Base-by-base conservation (phyloP, 2,888 invertebrate species). In the Drosophila koepferae region DNA sequence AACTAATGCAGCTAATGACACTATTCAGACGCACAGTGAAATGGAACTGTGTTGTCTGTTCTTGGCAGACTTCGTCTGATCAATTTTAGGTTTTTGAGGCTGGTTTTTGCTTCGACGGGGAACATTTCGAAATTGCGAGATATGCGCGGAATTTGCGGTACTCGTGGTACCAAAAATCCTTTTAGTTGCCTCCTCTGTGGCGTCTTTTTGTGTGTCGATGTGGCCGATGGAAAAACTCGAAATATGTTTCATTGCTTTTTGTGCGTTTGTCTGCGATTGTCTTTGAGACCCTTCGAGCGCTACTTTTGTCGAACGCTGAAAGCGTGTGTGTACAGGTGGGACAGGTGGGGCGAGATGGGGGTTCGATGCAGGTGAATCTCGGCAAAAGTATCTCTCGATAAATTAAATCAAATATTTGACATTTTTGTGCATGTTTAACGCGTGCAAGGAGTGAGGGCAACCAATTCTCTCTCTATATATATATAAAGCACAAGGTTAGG, bases 81-180 rank as follows among this genome's bases (percentile, higher is more conserved):
- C 72, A 76, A 78, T 78, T 80, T 75, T 23, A 8, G 51, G 44
- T 38, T 44, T 36, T 55, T 23, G 58, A 9, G 31, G 41, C 34
- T 12, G 18, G 46, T 18, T 40, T 56, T 63, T 70, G 53, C 61
- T 18, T 23, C 63, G 34, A 20, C 44, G 49, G 54, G 51, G 40
- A 68, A 55, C 80, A 64, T 71, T 81, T 74, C 78, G 63, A 74
- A 77, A 87, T 86, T 83, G 77, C 56, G 80, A 85, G 85, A 82
- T 89, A 86, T 86, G 82, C 75, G 73, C 38, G 84, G 86, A 89
- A 86, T 86, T 89, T 73, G 70, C 72, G 86, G 84, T 79, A 86
- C 88, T 81, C 75, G 82, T 70, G 78, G 76, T 77, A 77, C 61
- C 69, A 74, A 77, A 79, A 76, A 68, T 58, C 74, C 74, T 64